Base-by-base conservation (phyloP, 2,888 invertebrate species). In the Catocala sponsa region DNA sequence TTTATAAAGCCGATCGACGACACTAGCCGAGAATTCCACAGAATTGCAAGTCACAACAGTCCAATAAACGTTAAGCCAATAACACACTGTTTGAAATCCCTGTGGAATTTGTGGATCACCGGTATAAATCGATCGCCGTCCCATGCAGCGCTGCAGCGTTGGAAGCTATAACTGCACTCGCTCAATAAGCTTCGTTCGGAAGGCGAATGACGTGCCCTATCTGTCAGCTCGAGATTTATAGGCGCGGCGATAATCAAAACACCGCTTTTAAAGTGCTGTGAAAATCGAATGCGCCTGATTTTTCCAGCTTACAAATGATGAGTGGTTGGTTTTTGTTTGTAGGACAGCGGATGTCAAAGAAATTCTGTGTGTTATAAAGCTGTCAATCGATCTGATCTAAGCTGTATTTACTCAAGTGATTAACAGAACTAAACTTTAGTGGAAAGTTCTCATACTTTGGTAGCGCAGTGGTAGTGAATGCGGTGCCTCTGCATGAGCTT, bases 141-240 rank as follows among this genome's bases (percentile, higher is more conserved):
- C 65, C 59, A 53, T 73, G 62, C 60, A 71, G 64, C 65, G 63
- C 59, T 72, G 63, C 61, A 65, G 56, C 70, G 58, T 66, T 71
- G 63, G 68, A 65, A 68, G 65, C 70, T 63, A 71, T n/a, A n/a
- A n/a, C 66, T 74, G 74, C 72, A 74, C 59, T 59, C 68, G 62
- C 68, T 74, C 78, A 72, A 79, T 78, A 79, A 79, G 74, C 79
- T 67, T 54, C 50, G 56, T 66, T 65, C 66, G 67, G 74, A 76
- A 76, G 72, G 70, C 72, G 68, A 74, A 57, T 78, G 78, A 73
- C 78, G 71, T 72, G 74, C 68, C 65, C 74, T 79, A 77, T 77
- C 79, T 74, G 68, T 70, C 74, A 57, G 70, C 63, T 62, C 65
- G 63, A 60, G 69, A 74, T 76, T 76, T 76, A 76, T 76, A 65